phyloP scores from a whole-genome alignment of 2,113 vertebrate genomes.

The Theristicus caerulescens region DNA sequence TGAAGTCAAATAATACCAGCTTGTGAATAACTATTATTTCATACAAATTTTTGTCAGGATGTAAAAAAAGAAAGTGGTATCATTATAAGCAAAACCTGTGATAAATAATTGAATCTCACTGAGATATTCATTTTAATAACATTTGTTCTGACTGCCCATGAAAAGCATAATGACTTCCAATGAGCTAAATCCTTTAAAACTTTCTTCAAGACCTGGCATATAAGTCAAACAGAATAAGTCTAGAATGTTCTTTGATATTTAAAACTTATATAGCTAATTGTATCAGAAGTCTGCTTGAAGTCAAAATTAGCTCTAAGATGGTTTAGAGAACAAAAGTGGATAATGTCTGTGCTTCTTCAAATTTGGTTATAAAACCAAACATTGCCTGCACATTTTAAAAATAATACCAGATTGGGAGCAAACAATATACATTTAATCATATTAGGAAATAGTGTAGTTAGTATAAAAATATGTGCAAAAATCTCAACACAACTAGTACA shows the following conservation, averaged over 20 bases:
- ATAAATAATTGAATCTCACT: constrained; percentile 66
- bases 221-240: constrained; percentile 55
- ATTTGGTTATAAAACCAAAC: neutral
- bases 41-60: constrained; percentile 32
- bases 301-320: neutral
- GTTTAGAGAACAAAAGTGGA: neutral
- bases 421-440: neutral
- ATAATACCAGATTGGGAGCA: neutral
- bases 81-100: constrained; percentile 56
- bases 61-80: constrained; percentile 46
- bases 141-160: constrained; percentile 52
- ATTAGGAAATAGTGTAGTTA: neutral
- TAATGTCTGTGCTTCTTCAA: neutral
- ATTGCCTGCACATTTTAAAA: neutral
- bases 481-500: neutral
- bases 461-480: neutral
- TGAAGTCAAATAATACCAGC: neutral
- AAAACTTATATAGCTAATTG: constrained; percentile 13
- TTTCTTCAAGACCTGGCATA: neutral
- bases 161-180: constrained; percentile 54
- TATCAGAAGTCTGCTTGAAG: constrained; percentile 10
- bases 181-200: constrained; percentile 31
- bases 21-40: constrained; percentile 41
- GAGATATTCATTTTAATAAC: constrained; percentile 59
- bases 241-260: constrained; percentile 43